These are phyloP conservation scores for Sciaenops ocellatus DNA, from an alignment of 2,797 vertebrate genomes.

Conservation along the genomic window DNA sequence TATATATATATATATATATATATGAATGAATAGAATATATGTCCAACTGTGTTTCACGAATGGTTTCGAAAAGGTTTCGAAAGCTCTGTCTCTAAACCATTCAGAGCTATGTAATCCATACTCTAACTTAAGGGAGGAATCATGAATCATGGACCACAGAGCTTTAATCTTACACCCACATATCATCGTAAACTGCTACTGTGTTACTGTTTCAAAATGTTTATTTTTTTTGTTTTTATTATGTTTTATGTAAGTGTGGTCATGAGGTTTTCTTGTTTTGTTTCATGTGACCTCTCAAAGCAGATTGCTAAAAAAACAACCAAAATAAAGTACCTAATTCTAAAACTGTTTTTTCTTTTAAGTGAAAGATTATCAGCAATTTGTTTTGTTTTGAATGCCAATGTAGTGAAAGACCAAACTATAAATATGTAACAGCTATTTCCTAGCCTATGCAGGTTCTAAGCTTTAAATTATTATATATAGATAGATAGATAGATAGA, in stretches of 20 bases:
- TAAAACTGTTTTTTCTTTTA: not conserved
- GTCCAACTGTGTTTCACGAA: not conserved
- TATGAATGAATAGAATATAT: too few species aligned
- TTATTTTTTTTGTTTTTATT: not conserved
- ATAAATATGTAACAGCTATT: not conserved
- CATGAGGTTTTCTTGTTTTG: not conserved
- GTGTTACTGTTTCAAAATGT: not conserved
- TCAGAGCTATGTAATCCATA: not conserved
- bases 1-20: not conserved
- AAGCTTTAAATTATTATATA: conserved; percentile 18
- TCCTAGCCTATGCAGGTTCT: not conserved
- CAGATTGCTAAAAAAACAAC: not conserved
- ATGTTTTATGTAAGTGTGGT: not conserved
- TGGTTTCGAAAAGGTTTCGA: not conserved
- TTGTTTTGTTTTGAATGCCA: not conserved
- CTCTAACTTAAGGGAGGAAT: not conserved
- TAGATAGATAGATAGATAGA: not conserved
- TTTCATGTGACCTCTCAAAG: not conserved
- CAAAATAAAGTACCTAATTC: not conserved
- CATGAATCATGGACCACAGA: not conserved
- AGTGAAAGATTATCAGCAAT: conserved; percentile 22
- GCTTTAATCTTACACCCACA: not conserved
- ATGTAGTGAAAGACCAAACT: conserved; percentile 17
- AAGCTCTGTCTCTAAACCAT: not conserved
- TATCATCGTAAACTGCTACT: not conserved